Base-by-base conservation (phyloP, 1,140 invertebrate species). In the Oryzaephilus surinamensis region DNA sequence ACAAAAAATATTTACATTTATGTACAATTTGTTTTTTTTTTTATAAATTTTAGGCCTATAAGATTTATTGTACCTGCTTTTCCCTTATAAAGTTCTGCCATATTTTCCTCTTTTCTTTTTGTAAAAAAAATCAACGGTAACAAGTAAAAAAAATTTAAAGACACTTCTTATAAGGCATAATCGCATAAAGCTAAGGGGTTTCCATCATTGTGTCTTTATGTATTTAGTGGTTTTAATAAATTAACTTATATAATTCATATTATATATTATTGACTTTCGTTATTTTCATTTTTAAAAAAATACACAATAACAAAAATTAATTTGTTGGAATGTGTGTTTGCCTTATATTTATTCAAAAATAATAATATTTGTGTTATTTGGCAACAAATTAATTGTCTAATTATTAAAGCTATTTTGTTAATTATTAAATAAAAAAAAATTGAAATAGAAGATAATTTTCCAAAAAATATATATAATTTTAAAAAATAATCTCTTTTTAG, bases 321-420 rank as follows among this genome's bases (percentile, higher is more conserved):
- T 45, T 43, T 39, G 58, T 57, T 54, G 58, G 58, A 61, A 61
- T 61, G 58, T 60, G 52, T 55, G 49, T n/a, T n/a, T n/a, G n/a
- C n/a, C n/a, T n/a, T n/a, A n/a, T n/a, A n/a, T n/a, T n/a, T n/a
- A n/a, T n/a, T n/a, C n/a, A 45, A 50, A 46, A 51, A 43, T 53
- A 46, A 48, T 57, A 49, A 54, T 53, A 51, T 39, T 41, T 35
- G 48, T 58, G 58, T 62, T 62, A 62, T 62, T 61, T 62, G 60
- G 60, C 60, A 60, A 58, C 51, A 53, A 44, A 41, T 50, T 54
- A 30, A 45, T 43, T 40, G 43, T 51, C 52, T 53, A 57, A 54
- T 58, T 55, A 59, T 61, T 61, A 61, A 61, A 61, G 58, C 58
- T 56, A 47, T 54, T 56, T 46, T 43, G 45, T 55, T 43, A 50